Percentiles rank a stretch among this genome's conserved stretches.
Evolutionary conservation across 2,113 vertebrate genomes (phyloP).

Genomic region (Pomatostomus ruficeps): DNA sequence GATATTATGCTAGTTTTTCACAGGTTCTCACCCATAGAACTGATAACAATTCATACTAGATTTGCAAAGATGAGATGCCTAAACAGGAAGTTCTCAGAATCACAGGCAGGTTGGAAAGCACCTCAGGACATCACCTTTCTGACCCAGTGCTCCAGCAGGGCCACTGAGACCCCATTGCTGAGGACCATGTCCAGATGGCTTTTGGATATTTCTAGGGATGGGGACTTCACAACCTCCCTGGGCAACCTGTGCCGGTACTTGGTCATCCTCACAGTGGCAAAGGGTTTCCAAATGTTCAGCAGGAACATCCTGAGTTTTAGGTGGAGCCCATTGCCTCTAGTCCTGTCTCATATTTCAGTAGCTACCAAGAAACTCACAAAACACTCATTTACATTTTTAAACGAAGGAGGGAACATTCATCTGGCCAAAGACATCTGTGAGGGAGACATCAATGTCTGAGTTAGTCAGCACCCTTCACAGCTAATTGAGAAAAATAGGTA

Average conservation of each 20-base stretch:
- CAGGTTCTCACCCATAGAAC: background rate
- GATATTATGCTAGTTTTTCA: background rate
- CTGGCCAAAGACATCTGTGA: background rate
- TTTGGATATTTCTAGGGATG: background rate
- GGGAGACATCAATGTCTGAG: background rate
- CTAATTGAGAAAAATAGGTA: background rate
- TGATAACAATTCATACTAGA: background rate
- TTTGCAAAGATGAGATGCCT: background rate
- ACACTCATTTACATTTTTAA: background rate
- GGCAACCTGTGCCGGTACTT: background rate
- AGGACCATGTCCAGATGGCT: background rate
- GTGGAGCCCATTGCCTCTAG: background rate
- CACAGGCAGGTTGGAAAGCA: background rate
- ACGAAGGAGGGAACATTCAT: background rate
- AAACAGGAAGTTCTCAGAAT: background rate
- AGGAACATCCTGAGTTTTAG: background rate
- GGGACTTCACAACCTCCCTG: background rate
- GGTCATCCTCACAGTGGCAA: background rate
- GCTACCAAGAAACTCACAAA: background rate
- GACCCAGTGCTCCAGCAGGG: accelerated
- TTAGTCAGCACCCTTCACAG: background rate
- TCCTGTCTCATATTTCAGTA: background rate
- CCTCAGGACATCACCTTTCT: background rate
- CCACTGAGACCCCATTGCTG: background rate
- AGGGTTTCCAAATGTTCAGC: background rate